Base-by-base conservation (phyloP, 2,797 vertebrate species). In the Picus viridis region DNA sequence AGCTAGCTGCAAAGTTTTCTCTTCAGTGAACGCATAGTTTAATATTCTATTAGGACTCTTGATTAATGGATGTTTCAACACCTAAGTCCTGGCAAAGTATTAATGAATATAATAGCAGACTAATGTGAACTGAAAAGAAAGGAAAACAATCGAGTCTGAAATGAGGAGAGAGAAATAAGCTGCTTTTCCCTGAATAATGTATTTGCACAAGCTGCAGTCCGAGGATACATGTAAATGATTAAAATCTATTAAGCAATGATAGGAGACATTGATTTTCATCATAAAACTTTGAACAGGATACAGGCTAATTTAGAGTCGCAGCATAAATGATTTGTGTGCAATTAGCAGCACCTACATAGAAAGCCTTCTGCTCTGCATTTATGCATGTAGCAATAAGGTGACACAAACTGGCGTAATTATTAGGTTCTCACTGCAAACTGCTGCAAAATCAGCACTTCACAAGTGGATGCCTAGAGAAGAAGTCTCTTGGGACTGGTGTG, bases 161-260 rank as follows among this genome's bases (percentile, higher is more conserved):
- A 88, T 63, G 2, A 92, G n/a, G 71, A 81, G 70, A 86, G 4
- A 73, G 26, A 81, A 91, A 87, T 53, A 86, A 91, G 24, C 22
- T 69, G 7, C 11, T 93, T 93, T 90, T 68, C 24, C 22, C 34
- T 73, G 20, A 86, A 70, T 79, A 89, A 83, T 54, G 1, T 49
- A 30, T 86, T 74, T 77, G 54, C 6, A 83, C 29, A 78, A 63
- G 8, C 16, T 82, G 7, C 32, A 57, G 17, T 64, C 43, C 3
- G 0, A 58, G 7, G 78, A 64, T 59, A 45, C 10, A 39, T 13
- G 22, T 54, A 86, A 89, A 89, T 86, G 22, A 92, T 79, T 93
- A 82, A 91, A 92, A 86, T 78, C 80, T 76, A 88, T 93, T 79
- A 88, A 61, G 10, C 17, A 84, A 68, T 81, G 62, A 72, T 39